Evolutionary conservation across 2,113 vertebrate species (phyloP).

Genomic region (Ptychochromis oligacanthus): DNA sequence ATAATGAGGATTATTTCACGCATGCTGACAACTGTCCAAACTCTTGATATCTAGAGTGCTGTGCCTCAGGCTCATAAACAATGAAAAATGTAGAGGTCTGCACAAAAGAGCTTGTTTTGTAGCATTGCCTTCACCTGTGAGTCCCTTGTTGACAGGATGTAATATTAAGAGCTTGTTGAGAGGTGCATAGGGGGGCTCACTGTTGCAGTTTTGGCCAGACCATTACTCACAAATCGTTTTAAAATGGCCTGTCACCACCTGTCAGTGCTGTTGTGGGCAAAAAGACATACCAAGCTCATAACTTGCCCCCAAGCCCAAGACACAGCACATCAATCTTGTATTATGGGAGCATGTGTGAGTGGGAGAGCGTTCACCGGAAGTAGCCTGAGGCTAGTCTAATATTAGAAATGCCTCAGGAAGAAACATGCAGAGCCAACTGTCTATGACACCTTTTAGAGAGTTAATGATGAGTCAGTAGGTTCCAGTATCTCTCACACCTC

Average conservation of each 20-base stretch:
- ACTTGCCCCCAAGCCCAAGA: constrained; percentile 51
- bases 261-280: constrained; percentile 35
- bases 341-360: constrained; percentile 32
- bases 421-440: constrained; percentile 30
- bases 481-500: neutral
- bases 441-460: constrained; percentile 23
- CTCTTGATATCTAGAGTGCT: constrained; percentile 1
- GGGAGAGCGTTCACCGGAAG: constrained; percentile 26
- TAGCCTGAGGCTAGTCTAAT: constrained; percentile 44
- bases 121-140: constrained; percentile 24
- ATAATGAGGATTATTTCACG: neutral
- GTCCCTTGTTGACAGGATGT: constrained; percentile 39
- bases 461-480: constrained; percentile 34
- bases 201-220: constrained; percentile 22
- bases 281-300: constrained; percentile 50
- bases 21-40: neutral
- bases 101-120: constrained; percentile 12
- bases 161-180: constrained; percentile 43
- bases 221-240: constrained; percentile 51
- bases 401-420: constrained; percentile 43
- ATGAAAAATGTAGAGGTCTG: constrained; percentile 21
- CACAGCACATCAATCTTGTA: constrained; percentile 60
- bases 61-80: neutral
- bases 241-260: constrained; percentile 55
- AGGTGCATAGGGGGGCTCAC: constrained; percentile 7